Percentiles rank a stretch among this genome's conserved stretches.
Evolutionary conservation across 2,113 vertebrate genomes (phyloP).

Genomic region (Pyrgilauda ruficollis): DNA sequence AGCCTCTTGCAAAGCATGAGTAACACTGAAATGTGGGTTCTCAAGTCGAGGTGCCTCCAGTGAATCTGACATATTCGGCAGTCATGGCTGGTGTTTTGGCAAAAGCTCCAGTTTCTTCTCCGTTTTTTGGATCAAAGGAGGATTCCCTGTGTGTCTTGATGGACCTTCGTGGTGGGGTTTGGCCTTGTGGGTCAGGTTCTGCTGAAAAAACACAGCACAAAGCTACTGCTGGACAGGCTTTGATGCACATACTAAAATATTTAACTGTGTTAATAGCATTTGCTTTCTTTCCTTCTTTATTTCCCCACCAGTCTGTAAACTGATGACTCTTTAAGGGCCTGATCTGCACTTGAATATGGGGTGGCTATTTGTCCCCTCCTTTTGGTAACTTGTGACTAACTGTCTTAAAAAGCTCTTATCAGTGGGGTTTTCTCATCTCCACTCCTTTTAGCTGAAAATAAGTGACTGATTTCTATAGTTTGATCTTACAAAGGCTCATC

Average conservation of each 20-base stretch:
- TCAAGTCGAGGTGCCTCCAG: neutral
- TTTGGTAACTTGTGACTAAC: neutral
- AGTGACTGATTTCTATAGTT: neutral
- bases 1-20: neutral
- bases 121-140: neutral
- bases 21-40: neutral
- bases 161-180: fast-evolving
- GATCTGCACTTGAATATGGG: neutral
- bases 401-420: neutral
- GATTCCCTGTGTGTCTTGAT: neutral
- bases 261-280: neutral
- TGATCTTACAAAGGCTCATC: neutral
- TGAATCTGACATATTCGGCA: neutral
- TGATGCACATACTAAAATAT: neutral
- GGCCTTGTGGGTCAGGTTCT: neutral
- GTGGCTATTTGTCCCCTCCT: neutral
- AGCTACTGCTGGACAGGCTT: neutral
- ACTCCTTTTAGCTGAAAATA: neutral
- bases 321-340: neutral
- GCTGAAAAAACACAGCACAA: neutral
- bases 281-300: neutral
- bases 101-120: neutral
- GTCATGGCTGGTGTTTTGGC: fast-evolving
- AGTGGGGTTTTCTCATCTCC: neutral
- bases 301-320: neutral